Evolutionary conservation across 2,888 invertebrate species (phyloP).

Genomic region (Agrochola lota): DNA sequence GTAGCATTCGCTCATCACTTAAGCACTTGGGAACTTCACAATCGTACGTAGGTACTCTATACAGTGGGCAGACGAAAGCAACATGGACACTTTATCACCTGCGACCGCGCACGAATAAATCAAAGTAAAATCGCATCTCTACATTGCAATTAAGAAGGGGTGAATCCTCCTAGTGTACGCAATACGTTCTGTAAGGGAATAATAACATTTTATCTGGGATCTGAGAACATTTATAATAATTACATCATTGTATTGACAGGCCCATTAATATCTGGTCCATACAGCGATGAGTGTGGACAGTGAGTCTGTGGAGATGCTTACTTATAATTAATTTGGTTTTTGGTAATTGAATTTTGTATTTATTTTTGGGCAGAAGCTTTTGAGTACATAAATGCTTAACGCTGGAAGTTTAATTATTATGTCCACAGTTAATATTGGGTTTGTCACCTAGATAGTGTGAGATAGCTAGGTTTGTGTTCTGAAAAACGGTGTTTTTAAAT

Average conservation of each 20-base stretch:
- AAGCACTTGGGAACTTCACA: slow-evolving; percentile 41
- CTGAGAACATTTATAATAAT: slow-evolving; percentile 87
- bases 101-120: slow-evolving; percentile 63
- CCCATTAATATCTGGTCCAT: slow-evolving; percentile 83
- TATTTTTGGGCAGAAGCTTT: slow-evolving; percentile 1
- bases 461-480: neutral
- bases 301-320: slow-evolving; percentile 39
- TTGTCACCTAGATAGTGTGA: neutral
- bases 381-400: neutral
- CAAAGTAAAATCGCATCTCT: slow-evolving; percentile 68
- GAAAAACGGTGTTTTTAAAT: neutral
- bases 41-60: slow-evolving; percentile 57
- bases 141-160: slow-evolving; percentile 81
- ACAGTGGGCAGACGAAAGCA: slow-evolving; percentile 75
- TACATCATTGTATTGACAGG: slow-evolving; percentile 86
- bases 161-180: slow-evolving; percentile 77
- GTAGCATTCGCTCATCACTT: slow-evolving; percentile 58
- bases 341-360: slow-evolving; percentile 13
- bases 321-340: slow-evolving; percentile 31
- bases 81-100: slow-evolving; percentile 77
- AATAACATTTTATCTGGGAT: slow-evolving; percentile 83
- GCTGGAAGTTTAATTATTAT: neutral
- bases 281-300: slow-evolving; percentile 56
- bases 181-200: slow-evolving; percentile 80
- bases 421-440: neutral